Base-by-base conservation (phyloP, 2,113 vertebrate genomes). In the Crotalus tigris region DNA sequence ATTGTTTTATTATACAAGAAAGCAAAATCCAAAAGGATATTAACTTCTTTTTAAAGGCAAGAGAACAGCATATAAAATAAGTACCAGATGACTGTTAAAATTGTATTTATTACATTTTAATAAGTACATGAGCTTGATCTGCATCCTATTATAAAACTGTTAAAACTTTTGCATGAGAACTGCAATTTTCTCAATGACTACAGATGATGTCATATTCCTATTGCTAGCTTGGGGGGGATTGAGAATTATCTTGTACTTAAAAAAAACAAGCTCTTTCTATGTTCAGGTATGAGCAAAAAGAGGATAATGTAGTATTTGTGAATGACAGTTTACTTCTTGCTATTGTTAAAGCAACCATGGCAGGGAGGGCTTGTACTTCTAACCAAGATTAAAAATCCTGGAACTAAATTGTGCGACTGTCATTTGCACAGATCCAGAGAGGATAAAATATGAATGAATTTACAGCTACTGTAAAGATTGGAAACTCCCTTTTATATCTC, bases 31-130 rank as follows among this genome's bases (percentile, higher is more conserved):
- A 91, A 33, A 94, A 94, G 93, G 92, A 87, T 64, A 96, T 97
- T 97, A 95, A 96, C 96, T 96, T 96, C 1, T 0, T 91, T 95
- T 93, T 96, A 96, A 97, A 96, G 94, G 95, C 92, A 96, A 87
- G 91, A 94, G 94, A 96, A 96, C 93, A 95, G 94, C 92, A 58
- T 93, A 93, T 96, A 96, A 97, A 96, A 95, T 90, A 93, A 96
- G 93, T 93, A 55, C 96, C 96, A 96, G 96, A 95, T 96, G 95
- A 94, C 92, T 93, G 92, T 96, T 96, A 96, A 96, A 96, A 95
- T 69, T 87, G 94, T 94, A 95, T 89, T 97, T 96, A 95, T 94
- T 89, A 39, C 96, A 89, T 93, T 94, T 90, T 96, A 95, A 95
- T 95, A 96, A 95, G 90, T 3, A 13, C 15, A 0, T 90, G 88